Evolutionary conservation across 2,888 invertebrate species (phyloP).

Genomic region (Drosophila peninsularis): DNA sequence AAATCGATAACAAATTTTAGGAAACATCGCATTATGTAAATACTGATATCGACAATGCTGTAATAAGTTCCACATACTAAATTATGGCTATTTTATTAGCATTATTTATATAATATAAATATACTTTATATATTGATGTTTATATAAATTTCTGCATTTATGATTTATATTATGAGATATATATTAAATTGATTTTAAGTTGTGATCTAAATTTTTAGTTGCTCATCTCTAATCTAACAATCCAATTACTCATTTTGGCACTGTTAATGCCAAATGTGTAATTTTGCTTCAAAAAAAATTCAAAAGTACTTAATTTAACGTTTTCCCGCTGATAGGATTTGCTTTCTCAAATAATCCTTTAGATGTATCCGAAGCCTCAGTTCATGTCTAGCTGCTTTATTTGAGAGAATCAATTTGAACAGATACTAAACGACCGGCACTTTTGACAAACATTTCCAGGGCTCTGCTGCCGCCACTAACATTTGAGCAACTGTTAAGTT

Average conservation of each 20-base stretch:
- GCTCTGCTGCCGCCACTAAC: slow-evolving; percentile 11
- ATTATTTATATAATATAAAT: no score
- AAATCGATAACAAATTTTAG: background rate
- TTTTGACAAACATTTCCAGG: background rate
- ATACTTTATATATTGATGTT: background rate
- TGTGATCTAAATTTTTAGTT: background rate
- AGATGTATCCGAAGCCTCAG: background rate
- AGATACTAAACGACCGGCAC: background rate
- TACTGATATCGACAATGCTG: background rate
- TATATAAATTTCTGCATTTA: no score
- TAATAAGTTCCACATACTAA: background rate
- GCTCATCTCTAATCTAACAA: background rate
- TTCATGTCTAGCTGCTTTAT: background rate
- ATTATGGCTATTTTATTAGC: background rate
- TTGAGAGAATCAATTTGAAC: background rate
- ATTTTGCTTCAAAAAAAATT: background rate
- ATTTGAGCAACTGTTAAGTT: slow-evolving; percentile 9
- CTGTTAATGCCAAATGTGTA: background rate
- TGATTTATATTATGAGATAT: no score
- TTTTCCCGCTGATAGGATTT: no score
- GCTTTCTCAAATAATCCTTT: background rate
- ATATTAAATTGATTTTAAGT: background rate
- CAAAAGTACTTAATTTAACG: background rate
- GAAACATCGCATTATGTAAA: no score
- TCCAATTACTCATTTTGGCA: background rate